A percentile compares a stretch with the other conserved stretches of the same genome.
phyloP scores from a whole-genome alignment of 1,140 invertebrate genomes.

The Neomicropteryx cornuta region DNA sequence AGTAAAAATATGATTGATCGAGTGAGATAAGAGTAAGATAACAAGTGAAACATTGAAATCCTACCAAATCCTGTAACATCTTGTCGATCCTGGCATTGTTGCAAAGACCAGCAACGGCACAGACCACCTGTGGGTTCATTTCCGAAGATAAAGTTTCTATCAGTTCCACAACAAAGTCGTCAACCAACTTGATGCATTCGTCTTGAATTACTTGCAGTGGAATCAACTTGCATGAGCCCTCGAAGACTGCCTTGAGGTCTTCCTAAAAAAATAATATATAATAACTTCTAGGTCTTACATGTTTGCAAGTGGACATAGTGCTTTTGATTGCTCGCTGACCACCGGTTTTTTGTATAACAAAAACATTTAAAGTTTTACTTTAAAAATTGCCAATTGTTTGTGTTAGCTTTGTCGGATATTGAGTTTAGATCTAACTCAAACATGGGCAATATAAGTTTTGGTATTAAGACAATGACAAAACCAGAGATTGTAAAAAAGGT shows the following conservation, averaged over 20 bases:
- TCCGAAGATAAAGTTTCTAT: conserved; percentile 76
- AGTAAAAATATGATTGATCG: no score
- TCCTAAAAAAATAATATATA: conserved; percentile 41
- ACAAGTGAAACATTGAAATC: no score
- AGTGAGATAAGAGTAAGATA: no score
- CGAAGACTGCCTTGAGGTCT: conserved; percentile 78
- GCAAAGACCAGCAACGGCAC: conserved; percentile 79
- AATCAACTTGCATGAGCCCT: conserved; percentile 77
- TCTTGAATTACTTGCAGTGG: conserved; percentile 61
- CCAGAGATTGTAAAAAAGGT: no score
- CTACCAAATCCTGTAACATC: conserved; percentile 43
- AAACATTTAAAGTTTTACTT: neutral
- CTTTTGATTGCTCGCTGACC: no score
- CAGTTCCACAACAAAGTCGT: conserved; percentile 79
- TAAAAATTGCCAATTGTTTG: no score
- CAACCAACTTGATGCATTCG: conserved; percentile 70
- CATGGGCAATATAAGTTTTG: no score
- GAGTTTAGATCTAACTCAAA: no score
- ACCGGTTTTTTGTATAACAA: conserved; percentile 1
- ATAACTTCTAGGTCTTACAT: no score
- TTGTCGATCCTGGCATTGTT: conserved; percentile 64
- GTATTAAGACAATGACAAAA: no score
- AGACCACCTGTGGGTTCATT: conserved; percentile 79
- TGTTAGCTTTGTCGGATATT: no score
- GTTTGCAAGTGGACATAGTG: no score